Evolutionary conservation across 2,888 invertebrate species (phyloP), one percentile per base, ranked within the genome.

Genomic region (Nyleta sp.): DNA sequence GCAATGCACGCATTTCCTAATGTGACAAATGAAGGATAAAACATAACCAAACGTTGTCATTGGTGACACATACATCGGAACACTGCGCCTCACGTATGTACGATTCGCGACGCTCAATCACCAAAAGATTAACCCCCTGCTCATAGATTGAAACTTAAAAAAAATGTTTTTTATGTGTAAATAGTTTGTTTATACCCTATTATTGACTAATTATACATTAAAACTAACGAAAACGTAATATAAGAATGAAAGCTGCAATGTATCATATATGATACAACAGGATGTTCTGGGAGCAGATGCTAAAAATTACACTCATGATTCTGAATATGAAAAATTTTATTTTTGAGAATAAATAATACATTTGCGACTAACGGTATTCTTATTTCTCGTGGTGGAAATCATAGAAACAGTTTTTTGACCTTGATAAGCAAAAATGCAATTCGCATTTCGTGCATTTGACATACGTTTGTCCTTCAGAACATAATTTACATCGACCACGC

Each of bases 191-290:
- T 24, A 5, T 22, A 52, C 7, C 17, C 3, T 33, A 15, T 52
- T 31, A 33, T 52, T 52, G 52, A 33, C 33, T 52, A 33, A 52
- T 52, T 52, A 33, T n/a, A 15, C 13, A 8, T 24, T 48, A n/a
- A 48, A 13, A 48, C 28, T 15, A 52, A 17, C 24, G 18, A 52
- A 31, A 52, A 52, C 28, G 18, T 52, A 13, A 31, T 33, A 13
- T 15, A 52, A 18, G 11, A 33, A 33, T 24, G 13, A 33, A 52
- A 24, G 17, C 24, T 31, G 52, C 22, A 22, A 52, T 33, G 52
- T 52, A 52, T 52, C 52, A 52, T 52, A 52, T 52, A 52, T 52
- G 52, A 52, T 33, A 52, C 52, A 52, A n/a, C 17, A 52, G 52
- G 52, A 52, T 48, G 24, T 48, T 48, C 48, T 13, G n/a, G 48